Evolutionary conservation across 2,888 invertebrate genomes (phyloP).

Genomic region (Cabera pusaria): DNA sequence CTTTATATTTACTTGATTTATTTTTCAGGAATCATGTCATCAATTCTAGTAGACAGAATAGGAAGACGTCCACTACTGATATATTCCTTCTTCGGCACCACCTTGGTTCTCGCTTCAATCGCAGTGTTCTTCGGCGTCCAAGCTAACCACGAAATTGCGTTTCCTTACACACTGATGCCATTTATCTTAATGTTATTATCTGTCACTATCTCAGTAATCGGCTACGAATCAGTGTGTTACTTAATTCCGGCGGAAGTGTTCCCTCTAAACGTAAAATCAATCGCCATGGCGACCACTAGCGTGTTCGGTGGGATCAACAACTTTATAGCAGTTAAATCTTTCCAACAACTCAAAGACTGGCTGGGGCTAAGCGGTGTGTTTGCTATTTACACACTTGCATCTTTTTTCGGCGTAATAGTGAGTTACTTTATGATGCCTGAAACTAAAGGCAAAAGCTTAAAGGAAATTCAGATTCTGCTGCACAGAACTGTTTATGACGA

Average conservation of each 20-base stretch:
- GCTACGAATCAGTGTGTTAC: constrained; percentile 74
- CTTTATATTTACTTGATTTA: too few relatives aligned
- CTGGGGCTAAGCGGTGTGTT: constrained; percentile 78
- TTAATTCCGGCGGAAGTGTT: constrained; percentile 83
- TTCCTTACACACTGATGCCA: constrained; percentile 55
- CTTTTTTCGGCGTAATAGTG: constrained; percentile 73
- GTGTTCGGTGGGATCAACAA: constrained; percentile 74
- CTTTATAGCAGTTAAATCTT: constrained; percentile 75
- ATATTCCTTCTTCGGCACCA: constrained; percentile 60
- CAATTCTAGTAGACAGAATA: constrained; percentile 57
- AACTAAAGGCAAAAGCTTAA: constrained; percentile 81
- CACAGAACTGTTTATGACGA: constrained; percentile 57
- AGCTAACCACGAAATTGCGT: constrained; percentile 47
- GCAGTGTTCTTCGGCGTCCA: constrained; percentile 67
- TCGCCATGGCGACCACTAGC: constrained; percentile 75
- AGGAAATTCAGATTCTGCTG: constrained; percentile 79
- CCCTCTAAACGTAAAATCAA: constrained; percentile 81
- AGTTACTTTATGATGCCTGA: constrained; percentile 78
- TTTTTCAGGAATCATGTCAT: constrained; percentile 66
- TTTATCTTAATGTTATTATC: constrained; percentile 66
- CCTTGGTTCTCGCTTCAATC: constrained; percentile 43
- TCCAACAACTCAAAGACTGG: constrained; percentile 71
- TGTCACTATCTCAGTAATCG: constrained; percentile 58
- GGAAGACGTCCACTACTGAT: constrained; percentile 77
- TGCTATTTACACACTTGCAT: constrained; percentile 69